Conservation (phyloP, 1,140 invertebrate genomes). For the Holotrichia oblita region DNA sequence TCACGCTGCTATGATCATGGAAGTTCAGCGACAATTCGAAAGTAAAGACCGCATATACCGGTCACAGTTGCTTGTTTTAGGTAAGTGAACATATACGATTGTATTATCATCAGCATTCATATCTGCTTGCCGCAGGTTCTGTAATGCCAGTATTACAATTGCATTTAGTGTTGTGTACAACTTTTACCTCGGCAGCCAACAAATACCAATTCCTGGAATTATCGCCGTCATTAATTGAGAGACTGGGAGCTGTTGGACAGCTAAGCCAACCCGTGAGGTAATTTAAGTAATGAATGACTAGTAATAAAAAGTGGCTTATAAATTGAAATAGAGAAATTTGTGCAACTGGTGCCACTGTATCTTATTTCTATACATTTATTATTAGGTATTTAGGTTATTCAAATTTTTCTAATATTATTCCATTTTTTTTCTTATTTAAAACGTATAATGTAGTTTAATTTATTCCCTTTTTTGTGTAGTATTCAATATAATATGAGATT, state of each 20-base stretch:
- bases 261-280: constrained; percentile 73
- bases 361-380: no score
- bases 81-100: constrained; percentile 49
- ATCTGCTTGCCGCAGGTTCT: constrained; percentile 63
- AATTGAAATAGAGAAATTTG: no score
- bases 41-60: constrained; percentile 72
- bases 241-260: constrained; percentile 71
- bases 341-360: no score
- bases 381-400: no score
- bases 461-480: no score
- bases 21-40: constrained; percentile 75
- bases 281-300: background rate
- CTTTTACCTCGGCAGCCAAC: constrained; percentile 72
- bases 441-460: no score
- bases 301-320: no score
- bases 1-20: constrained; percentile 69
- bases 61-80: constrained; percentile 68
- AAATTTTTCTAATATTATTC: no score
- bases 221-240: constrained; percentile 72
- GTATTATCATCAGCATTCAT: background rate
- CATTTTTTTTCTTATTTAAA: no score
- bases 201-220: constrained; percentile 79
- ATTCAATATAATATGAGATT: no score
- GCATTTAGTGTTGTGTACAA: constrained; percentile 73
- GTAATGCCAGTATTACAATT: constrained; percentile 73